Evolutionary conservation across 2,113 vertebrate genomes (phyloP).

Genomic region (Engystomops pustulosus): DNA sequence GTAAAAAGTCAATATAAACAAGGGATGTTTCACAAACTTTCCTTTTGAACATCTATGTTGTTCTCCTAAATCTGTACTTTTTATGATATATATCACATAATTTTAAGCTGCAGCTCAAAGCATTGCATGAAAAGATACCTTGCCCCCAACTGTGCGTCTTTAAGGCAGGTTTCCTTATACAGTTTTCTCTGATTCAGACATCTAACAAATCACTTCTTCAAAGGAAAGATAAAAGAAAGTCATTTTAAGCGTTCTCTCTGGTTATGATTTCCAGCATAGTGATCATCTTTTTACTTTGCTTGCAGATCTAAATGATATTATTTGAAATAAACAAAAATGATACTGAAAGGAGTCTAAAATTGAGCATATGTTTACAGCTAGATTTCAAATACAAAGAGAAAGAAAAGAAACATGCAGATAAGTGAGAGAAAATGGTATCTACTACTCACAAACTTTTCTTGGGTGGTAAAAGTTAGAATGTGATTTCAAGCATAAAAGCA

Average conservation of each 20-base stretch:
- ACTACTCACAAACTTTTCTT: not conserved
- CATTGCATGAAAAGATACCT: constrained; percentile 43
- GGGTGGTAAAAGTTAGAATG: not conserved
- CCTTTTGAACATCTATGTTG: constrained; percentile 24
- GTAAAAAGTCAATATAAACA: constrained; percentile 27
- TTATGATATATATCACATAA: not conserved
- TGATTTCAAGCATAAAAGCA: no score
- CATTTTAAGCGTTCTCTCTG: constrained; percentile 46
- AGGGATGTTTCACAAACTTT: constrained; percentile 9
- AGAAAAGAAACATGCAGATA: not conserved
- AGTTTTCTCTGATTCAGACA: constrained; percentile 35
- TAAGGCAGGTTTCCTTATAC: constrained; percentile 38
- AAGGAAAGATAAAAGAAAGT: constrained; percentile 54
- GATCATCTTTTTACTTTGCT: constrained; percentile 41
- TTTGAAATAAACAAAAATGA: constrained; percentile 33
- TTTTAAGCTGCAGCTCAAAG: constrained; percentile 16
- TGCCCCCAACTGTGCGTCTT: constrained; percentile 41
- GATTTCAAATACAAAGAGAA: not conserved
- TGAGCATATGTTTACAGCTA: not conserved
- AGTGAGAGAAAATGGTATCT: not conserved
- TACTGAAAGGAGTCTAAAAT: not conserved
- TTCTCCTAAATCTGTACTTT: constrained; percentile 14
- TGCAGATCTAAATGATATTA: constrained; percentile 30
- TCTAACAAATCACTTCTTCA: constrained; percentile 53
- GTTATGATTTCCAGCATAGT: constrained; percentile 7